Evolutionary conservation across 1,140 invertebrate genomes (phyloP), one percentile per base, ranked within the genome.

Genomic region (Drosophila pseudoananassae): DNA sequence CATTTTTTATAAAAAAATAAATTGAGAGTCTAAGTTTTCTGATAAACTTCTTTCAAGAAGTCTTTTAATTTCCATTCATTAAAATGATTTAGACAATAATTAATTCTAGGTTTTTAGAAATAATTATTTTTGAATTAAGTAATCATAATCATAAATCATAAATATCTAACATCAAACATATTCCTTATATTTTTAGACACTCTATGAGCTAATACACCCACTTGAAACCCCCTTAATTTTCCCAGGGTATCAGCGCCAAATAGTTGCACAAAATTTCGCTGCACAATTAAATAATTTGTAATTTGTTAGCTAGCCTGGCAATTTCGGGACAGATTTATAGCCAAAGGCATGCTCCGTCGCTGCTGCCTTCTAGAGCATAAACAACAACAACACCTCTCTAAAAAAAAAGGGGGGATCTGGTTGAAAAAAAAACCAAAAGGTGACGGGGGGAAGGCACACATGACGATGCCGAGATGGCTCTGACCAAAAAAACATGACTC

Each of bases 271-370:
- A 68, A 69, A 59, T 78, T 52, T 52, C 55, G 64, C 59, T 82
- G 82, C 81, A 84, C 73, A 87, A 87, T 84, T 84, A 87, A 76
- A 76, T 76, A 75, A 76, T 76, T 76, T 75, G 72, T 76, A 76
- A 66, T 76, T 76, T 76, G 60, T 43, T 57, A 36, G 63, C 45
- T 57, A 53, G 61, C 58, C 72, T 76, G 72, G 72, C 72, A 75
- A 75, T 75, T 75, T 75, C 47, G 71, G 71, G 46, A 65, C 71
- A 75, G 71, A 75, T 75, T 75, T 75, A 75, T 75, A 56, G 70
- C 70, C 71, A 23, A 53, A 75, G 71, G 71, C 71, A 75, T 75
- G 71, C 71, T 75, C 71, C 71, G 71, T 74, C 71, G 70, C 71
- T 74, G 66, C 46, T 56, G 27, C 64, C 66, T 55, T 31, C 40